Evolutionary conservation across 2,888 invertebrate genomes (phyloP), one percentile per base, ranked within the genome.

Genomic region (Drosophila kambysellisi): DNA sequence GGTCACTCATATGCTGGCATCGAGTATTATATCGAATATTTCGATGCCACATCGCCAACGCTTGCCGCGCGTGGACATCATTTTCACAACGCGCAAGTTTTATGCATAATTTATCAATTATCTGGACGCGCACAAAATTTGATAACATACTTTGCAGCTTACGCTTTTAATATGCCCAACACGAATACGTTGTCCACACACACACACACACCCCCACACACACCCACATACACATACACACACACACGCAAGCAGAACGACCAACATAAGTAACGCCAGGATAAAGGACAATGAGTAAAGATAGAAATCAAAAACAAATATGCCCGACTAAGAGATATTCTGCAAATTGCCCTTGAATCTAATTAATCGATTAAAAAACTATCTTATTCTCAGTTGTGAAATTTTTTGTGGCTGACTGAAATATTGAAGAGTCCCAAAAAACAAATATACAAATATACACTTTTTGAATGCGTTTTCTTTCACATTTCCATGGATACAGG

Each of bases 71-170:
- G 11, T 50, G 39, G 39, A n/a, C 64, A 64, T n/a, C 30, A 64
- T 50, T 64, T 64, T 32, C 50, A 15, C 33, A 63, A 32, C 15
- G 64, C 64, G 33, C 37, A 63, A 39, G 32, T 61, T 61, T 74
- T 66, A 68, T 70, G 73, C 81, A 79, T 81, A 81, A 81, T 79
- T 79, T 81, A 74, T 79, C 68, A 81, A 68, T 77, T 77, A 70
- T 56, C 66, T 60, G 70, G 57, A 79, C 62, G 69, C 74, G 56
- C 11, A 53, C 69, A 63, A 74, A 74, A 63, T 79, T 76, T 58
- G 71, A 79, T 79, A 67, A 69, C 81, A 72, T 73, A 73, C 81
- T 76, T 81, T 80, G 43, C 61, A 70, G 77, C 77, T 54, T 62
- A 68, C 39, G 54, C 60, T 65, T 51, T 78, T 62, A 62, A 78